Percentiles rank a stretch among this genome's conserved stretches.
phyloP scores from a whole-genome alignment of 2,888 invertebrate species.

The Sphecodes monilicornis region DNA sequence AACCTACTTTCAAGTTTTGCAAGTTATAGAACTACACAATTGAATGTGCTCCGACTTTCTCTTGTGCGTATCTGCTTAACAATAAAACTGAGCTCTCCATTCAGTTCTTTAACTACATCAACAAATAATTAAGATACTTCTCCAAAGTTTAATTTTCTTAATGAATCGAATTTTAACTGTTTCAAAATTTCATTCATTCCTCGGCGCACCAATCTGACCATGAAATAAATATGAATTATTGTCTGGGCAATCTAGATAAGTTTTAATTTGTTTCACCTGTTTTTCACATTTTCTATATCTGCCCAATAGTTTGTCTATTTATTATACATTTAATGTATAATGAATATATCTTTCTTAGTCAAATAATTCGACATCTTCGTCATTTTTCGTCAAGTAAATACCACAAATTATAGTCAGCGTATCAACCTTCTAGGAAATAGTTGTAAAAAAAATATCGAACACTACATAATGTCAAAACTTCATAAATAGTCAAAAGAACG shows the following conservation, averaged over 20 bases:
- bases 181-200: neutral
- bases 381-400: too few species aligned
- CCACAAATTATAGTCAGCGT: too few species aligned
- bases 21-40: neutral
- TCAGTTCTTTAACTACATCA: neutral
- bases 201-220: neutral
- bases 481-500: too few species aligned
- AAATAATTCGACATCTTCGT: too few species aligned
- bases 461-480: too few species aligned
- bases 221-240: neutral
- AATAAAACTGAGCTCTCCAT: neutral
- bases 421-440: too few species aligned
- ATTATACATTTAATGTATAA: too few species aligned
- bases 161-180: neutral
- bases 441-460: too few species aligned
- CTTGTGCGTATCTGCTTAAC: neutral
- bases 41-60: neutral
- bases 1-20: constrained; percentile 5
- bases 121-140: neutral
- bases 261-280: neutral
- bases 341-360: too few species aligned
- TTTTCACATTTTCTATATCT: neutral
- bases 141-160: neutral
- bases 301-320: too few species aligned
- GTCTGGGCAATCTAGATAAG: neutral